phyloP scores from a whole-genome alignment of 2,888 invertebrate genomes.

The Zygothrica quintamaculata region DNA sequence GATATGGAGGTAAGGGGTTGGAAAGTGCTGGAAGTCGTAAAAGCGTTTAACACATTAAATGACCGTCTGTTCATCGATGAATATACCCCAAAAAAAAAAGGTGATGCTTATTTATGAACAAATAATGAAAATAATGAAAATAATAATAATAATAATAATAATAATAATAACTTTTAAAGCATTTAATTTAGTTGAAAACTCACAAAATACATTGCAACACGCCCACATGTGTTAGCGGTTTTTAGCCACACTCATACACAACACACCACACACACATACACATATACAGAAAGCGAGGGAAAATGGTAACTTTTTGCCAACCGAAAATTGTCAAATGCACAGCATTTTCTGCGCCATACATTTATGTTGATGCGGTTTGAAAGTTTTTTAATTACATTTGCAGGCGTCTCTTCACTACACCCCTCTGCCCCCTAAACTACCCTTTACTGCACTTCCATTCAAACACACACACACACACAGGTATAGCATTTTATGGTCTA shows the following conservation, averaged over 20 bases:
- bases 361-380: constrained; percentile 81
- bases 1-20: too few relatives aligned
- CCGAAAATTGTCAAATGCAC: constrained; percentile 77
- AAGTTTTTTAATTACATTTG: constrained; percentile 80
- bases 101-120: constrained; percentile 66
- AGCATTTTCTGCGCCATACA: constrained; percentile 68
- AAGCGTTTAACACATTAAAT: constrained; percentile 57
- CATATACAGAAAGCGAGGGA: constrained; percentile 21
- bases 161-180: constrained; percentile 64
- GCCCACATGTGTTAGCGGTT: constrained; percentile 58
- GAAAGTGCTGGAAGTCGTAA: constrained; percentile 50
- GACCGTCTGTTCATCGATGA: constrained; percentile 57
- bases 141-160: too few relatives aligned
- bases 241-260: constrained; percentile 19
- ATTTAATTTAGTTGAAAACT: constrained; percentile 62
- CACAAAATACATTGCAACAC: constrained; percentile 48
- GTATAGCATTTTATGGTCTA: constrained; percentile 43
- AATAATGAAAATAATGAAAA: too few relatives aligned
- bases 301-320: constrained; percentile 69
- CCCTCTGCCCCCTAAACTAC: constrained; percentile 3
- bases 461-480: constrained; percentile 10
- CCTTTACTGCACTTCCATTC: background rate
- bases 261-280: constrained; percentile 19
- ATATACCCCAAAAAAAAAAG: too few relatives aligned
- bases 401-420: constrained; percentile 30